Base-by-base conservation (phyloP, 2,888 invertebrate species). In the Eretmocerus hayati region DNA sequence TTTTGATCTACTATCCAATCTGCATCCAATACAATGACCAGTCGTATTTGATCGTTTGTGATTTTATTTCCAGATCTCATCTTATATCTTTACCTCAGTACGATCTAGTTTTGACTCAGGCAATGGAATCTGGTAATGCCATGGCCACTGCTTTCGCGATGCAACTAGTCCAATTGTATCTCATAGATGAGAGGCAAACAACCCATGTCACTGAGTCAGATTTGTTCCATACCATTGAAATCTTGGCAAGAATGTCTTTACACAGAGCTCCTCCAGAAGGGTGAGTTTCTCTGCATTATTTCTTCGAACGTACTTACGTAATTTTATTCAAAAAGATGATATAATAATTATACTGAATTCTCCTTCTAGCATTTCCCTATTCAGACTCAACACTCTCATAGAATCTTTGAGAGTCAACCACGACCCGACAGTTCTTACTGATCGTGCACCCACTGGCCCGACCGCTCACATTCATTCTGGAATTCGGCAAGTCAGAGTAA, bases 391-490 rank as follows among this genome's bases (percentile, higher is more conserved):
- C 1, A 80, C 83, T 44, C 75, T 93, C 46, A 84, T 94, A 44
- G 94, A 95, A 59, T 79, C 88, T 54, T 73, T 94, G 20, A 78
- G 88, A 61, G 84, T 83, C 57, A 78, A 75, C 63, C 85, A 85
- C 59, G 89, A 89, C 62, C 81, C 84, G 1, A 79, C 79, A 6
- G 81, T 85, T 59, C 75, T 88, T 46, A 82, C 85, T 2, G 93
- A 93, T 60, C 77, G 90, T 55, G 81, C 85, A 15, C 80, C 86
- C 1, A 79, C 84, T 18, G 89, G 89, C 18, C 87, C 90, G 2
- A 86, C 87, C 4, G 84, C 90, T 20, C 92, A 93, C 67, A 92
- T 95, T 64, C 92, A 94, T 70, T 87, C 92, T 45, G 94, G 94
- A 52, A 90, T 95, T 66, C 79, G 87, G 58, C 88, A 89, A 78